A percentile compares a stretch with the other conserved stretches of the same genome.
These are phyloP conservation scores for Aldrovandia affinis DNA, from an alignment of 2,797 vertebrate genomes.

Conservation along the genomic window DNA sequence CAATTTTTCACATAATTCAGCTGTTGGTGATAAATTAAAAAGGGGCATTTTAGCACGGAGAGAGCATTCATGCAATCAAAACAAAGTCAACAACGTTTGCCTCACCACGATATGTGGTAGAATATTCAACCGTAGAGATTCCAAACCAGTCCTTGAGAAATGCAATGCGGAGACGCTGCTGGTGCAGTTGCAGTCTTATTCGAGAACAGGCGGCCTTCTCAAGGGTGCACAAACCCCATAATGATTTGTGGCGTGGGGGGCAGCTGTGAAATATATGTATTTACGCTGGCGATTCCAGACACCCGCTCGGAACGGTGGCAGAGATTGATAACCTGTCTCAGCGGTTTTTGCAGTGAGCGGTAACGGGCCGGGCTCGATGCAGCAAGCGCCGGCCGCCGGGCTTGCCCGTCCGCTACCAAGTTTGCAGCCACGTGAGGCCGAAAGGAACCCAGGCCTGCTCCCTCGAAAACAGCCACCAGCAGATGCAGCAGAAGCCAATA, in stretches of 20 bases:
- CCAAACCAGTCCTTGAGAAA: neutral
- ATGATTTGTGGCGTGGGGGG: slow-evolving; percentile 35
- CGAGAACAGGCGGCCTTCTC: neutral
- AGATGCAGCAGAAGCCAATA: slow-evolving; percentile 37
- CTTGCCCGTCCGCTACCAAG: slow-evolving; percentile 14
- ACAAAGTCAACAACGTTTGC: neutral
- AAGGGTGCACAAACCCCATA: neutral
- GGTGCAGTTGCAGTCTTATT: neutral
- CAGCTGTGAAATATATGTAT: slow-evolving; percentile 55
- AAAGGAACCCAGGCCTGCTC: neutral
- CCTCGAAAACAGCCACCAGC: neutral
- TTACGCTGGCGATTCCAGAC: slow-evolving; percentile 52
- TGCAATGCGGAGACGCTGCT: neutral
- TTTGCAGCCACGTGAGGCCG: neutral
- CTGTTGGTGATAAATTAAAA: slow-evolving; percentile 38
- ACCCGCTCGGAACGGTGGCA: slow-evolving; percentile 45
- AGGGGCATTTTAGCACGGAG: slow-evolving; percentile 29
- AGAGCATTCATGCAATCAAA: slow-evolving; percentile 7
- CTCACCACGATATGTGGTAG: neutral
- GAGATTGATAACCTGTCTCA: slow-evolving; percentile 70
- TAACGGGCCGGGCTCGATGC: slow-evolving; percentile 41
- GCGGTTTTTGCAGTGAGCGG: slow-evolving; percentile 49
- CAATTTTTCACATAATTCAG: slow-evolving; percentile 47
- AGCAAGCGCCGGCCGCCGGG: slow-evolving; percentile 21
- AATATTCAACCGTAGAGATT: neutral